These are phyloP conservation scores for Apogon hyalosoma DNA, from an alignment of 2,797 vertebrate species.

Conservation along the genomic window DNA sequence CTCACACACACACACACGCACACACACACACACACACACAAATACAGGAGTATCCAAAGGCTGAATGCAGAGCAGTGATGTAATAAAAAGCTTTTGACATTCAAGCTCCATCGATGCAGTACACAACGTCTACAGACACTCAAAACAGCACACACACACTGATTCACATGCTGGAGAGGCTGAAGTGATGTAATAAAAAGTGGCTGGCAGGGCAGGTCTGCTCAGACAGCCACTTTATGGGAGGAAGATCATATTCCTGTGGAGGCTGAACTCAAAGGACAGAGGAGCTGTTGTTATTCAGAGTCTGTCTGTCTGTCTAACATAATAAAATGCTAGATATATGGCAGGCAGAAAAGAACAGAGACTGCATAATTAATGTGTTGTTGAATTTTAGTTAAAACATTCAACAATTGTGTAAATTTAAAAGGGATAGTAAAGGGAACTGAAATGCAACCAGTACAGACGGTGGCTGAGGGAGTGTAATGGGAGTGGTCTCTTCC, in stretches of 20 bases:
- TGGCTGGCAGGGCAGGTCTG: constrained; percentile 20
- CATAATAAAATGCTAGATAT: constrained; percentile 23
- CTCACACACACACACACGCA: constrained; percentile 12
- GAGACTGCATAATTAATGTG: background rate
- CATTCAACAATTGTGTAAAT: constrained; percentile 16
- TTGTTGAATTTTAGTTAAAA: constrained; percentile 3
- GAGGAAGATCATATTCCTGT: constrained; percentile 61
- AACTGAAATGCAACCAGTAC: background rate
- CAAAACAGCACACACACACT: constrained; percentile 9
- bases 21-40: background rate
- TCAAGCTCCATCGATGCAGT: constrained; percentile 14
- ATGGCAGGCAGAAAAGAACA: constrained; percentile 1
- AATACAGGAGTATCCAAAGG: background rate
- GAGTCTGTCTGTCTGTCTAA: constrained; percentile 5
- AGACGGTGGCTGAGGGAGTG: background rate
- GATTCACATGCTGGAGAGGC: constrained; percentile 19
- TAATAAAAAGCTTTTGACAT: constrained; percentile 41
- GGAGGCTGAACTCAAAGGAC: constrained; percentile 56
- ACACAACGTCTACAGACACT: constrained; percentile 3
- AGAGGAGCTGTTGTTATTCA: constrained; percentile 60
- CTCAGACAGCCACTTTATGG: constrained; percentile 55
- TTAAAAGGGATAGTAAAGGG: background rate
- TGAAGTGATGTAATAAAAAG: constrained; percentile 35
- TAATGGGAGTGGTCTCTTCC: no score
- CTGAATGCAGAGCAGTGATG: constrained; percentile 14